phyloP scores from a whole-genome alignment of 2,113 vertebrate species.

The Osmerus eperlanus region DNA sequence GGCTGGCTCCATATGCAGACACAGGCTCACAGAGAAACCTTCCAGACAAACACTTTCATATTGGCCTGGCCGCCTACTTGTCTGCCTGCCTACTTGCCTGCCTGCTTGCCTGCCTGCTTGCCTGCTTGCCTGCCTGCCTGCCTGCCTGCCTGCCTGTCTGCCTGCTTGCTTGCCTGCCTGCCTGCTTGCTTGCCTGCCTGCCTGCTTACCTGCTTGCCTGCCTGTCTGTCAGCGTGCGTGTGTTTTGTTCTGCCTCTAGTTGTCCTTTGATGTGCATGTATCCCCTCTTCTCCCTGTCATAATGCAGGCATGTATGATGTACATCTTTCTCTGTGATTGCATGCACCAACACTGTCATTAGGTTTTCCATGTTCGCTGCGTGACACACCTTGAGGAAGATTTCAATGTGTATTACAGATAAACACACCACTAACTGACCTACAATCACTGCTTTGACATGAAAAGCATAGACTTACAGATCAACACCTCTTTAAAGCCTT shows the following conservation, averaged over 20 bases:
- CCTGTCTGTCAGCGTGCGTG: too few species aligned
- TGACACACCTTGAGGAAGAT: conserved; percentile 31
- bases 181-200: too few species aligned
- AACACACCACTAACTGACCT: conserved; percentile 20
- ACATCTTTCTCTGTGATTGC: conserved; percentile 58
- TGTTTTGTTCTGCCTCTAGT: neutral
- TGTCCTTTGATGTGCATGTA: neutral
- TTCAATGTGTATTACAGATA: conserved; percentile 46
- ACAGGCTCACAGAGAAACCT: too few species aligned
- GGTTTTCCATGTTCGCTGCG: conserved; percentile 48
- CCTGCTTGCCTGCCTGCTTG: too few species aligned
- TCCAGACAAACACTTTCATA: neutral
- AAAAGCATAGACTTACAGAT: conserved; percentile 28
- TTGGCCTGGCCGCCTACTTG: neutral
- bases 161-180: too few species aligned
- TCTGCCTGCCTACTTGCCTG: too few species aligned
- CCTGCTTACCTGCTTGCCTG: too few species aligned
- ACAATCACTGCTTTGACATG: conserved; percentile 24
- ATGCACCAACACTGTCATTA: conserved; percentile 60
- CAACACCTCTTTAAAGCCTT: conserved; percentile 12
- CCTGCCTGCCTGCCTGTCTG: too few species aligned
- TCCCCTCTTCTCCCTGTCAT: conserved; percentile 12
- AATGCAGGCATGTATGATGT: conserved; percentile 52
- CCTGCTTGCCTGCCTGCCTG: too few species aligned
- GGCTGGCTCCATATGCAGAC: too few species aligned